Conservation (phyloP, 2,113 vertebrate genomes). For the Leiothrix lutea region DNA sequence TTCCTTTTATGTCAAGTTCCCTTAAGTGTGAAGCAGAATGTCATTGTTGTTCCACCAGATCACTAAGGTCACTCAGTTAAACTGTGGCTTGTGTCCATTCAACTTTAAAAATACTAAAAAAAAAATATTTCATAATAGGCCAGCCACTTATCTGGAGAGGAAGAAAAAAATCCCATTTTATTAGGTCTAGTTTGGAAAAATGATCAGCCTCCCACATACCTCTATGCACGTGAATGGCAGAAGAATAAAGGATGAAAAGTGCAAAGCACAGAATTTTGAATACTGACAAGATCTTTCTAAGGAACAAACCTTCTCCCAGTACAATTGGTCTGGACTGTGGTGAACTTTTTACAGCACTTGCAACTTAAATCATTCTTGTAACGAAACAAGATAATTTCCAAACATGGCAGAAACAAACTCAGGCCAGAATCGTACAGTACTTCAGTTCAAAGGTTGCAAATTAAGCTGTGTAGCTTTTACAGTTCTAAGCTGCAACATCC, state of each 20-base stretch:
- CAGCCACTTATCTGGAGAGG: constrained; percentile 29
- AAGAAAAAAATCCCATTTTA: constrained; percentile 43
- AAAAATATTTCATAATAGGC: neutral
- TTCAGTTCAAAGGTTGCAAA: constrained; percentile 43
- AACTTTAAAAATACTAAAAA: neutral
- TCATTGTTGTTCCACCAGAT: constrained; percentile 1
- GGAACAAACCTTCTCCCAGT: neutral
- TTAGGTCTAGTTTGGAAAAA: constrained; percentile 48
- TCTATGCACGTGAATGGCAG: constrained; percentile 18
- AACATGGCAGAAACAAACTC: constrained; percentile 60
- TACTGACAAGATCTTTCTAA: neutral
- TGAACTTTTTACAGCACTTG: constrained; percentile 23
- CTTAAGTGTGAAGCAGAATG: neutral
- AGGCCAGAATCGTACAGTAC: constrained; percentile 32
- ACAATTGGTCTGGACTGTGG: constrained; percentile 2
- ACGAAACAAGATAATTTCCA: constrained; percentile 59
- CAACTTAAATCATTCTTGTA: constrained; percentile 56
- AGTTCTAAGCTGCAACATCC: neutral
- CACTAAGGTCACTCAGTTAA: constrained; percentile 14
- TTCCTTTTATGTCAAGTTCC: neutral
- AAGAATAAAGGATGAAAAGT: constrained; percentile 39
- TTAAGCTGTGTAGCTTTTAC: constrained; percentile 12
- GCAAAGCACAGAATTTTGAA: neutral
- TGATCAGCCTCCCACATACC: neutral
- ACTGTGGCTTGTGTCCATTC: neutral